Evolutionary conservation across 2,797 vertebrate genomes (phyloP).

Genomic region (Stomatorhinus walkeri): DNA sequence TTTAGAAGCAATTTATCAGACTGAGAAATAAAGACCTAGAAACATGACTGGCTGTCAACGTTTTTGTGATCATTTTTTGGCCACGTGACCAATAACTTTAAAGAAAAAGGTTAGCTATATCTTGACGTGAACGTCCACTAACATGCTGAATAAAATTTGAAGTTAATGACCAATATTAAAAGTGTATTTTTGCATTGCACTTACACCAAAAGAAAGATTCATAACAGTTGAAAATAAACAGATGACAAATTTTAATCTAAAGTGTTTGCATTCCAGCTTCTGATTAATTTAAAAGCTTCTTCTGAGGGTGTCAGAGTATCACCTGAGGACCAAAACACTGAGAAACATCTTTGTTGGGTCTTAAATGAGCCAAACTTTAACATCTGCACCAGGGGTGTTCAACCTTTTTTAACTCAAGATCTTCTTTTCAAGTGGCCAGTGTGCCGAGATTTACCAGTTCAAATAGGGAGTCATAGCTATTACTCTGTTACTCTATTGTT

Average conservation of each 20-base stretch:
- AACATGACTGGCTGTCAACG: not conserved
- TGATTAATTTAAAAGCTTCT: not conserved
- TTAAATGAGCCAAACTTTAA: not conserved
- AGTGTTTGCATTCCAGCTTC: not conserved
- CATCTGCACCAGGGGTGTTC: not conserved
- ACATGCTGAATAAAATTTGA: not conserved
- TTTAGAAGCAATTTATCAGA: slow-evolving; percentile 24
- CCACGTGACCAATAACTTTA: not conserved
- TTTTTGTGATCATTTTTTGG: not conserved
- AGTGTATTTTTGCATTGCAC: not conserved
- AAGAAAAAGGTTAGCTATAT: not conserved
- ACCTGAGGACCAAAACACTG: not conserved
- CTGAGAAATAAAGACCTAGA: not conserved
- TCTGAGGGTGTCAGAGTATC: not conserved
- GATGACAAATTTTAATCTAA: not conserved
- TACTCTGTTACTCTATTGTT: not conserved
- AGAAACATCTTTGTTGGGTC: not conserved
- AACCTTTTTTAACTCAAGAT: not conserved
- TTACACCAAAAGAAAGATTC: not conserved
- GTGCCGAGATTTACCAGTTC: not conserved
- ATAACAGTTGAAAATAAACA: not conserved
- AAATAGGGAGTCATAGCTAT: not conserved
- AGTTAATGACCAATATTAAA: not conserved
- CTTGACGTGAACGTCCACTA: not conserved
- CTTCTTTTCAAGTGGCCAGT: not conserved